Evolutionary conservation across 2,888 invertebrate species (phyloP).

Genomic region (Cantharis rustica): DNA sequence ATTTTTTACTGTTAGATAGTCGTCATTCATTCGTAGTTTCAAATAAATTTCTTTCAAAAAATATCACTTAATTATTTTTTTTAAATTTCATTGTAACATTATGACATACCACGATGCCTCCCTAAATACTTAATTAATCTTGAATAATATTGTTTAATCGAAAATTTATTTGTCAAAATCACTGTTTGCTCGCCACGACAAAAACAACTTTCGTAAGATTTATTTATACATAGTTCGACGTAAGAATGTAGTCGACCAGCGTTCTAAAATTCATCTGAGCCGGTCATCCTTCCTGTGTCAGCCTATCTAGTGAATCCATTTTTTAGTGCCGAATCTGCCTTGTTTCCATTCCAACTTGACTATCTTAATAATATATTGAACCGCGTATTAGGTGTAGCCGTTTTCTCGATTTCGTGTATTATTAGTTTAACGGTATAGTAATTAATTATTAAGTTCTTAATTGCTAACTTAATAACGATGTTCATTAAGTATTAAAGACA

Average conservation of each 20-base stretch:
- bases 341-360: neutral
- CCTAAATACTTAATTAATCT: neutral
- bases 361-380: neutral
- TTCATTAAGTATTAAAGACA: neutral
- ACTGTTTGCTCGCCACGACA: neutral
- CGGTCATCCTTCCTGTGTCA: neutral
- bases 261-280: neutral
- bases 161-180: neutral
- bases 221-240: neutral
- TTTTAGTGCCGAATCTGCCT: neutral
- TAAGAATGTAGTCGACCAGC: neutral
- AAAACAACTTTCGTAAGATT: neutral
- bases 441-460: neutral
- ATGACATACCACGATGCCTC: no score
- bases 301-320: neutral
- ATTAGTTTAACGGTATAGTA: neutral
- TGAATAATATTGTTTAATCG: neutral
- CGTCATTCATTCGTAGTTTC: neutral
- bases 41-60: no score
- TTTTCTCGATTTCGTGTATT: neutral
- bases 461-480: neutral
- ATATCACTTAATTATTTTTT: neutral
- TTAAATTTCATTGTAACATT: no score
- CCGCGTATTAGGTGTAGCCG: neutral
- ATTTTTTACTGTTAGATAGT: neutral